Conservation (phyloP, 2,113 vertebrate species). For the Gnathonemus longibarbis region DNA sequence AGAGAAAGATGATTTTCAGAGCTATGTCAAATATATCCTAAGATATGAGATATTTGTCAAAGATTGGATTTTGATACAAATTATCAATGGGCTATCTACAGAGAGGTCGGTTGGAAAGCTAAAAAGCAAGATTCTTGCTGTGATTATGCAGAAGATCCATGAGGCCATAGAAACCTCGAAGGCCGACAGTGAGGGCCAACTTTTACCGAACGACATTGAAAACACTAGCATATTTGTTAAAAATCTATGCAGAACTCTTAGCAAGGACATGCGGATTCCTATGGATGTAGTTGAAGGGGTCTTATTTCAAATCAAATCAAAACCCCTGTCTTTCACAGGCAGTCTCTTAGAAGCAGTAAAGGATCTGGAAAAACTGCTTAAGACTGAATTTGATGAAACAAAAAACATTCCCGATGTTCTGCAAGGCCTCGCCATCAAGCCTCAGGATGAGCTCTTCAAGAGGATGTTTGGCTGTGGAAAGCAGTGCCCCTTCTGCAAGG, state of each 20-base stretch:
- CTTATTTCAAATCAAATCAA: slow-evolving; percentile 37
- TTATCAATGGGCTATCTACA: slow-evolving; percentile 1
- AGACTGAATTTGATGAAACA: neutral
- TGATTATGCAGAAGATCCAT: slow-evolving; percentile 19
- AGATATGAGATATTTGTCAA: slow-evolving; percentile 45
- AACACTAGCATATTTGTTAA: slow-evolving; percentile 24
- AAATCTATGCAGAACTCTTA: slow-evolving; percentile 24
- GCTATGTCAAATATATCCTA: slow-evolving; percentile 17
- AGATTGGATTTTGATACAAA: slow-evolving; percentile 27
- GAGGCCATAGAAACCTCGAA: neutral
- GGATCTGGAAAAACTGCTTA: slow-evolving; percentile 31
- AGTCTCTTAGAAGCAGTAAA: slow-evolving; percentile 27
- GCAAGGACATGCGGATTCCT: slow-evolving; percentile 32
- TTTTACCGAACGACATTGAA: slow-evolving; percentile 22
- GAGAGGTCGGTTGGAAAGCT: slow-evolving; percentile 20
- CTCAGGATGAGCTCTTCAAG: slow-evolving; percentile 46
- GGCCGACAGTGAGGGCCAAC: neutral
- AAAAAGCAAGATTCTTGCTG: slow-evolving; percentile 1
- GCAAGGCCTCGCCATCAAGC: slow-evolving; percentile 25
- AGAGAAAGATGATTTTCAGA: slow-evolving; percentile 24
- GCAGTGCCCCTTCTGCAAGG: slow-evolving; percentile 57
- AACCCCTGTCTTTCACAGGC: slow-evolving; percentile 40
- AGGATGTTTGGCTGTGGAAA: slow-evolving; percentile 58
- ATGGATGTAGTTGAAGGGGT: slow-evolving; percentile 16
- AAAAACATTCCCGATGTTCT: slow-evolving; percentile 24